phyloP scores from a whole-genome alignment of 37 sponge, comb jelly and placozoan species.

The Corticium candelabrum region DNA sequence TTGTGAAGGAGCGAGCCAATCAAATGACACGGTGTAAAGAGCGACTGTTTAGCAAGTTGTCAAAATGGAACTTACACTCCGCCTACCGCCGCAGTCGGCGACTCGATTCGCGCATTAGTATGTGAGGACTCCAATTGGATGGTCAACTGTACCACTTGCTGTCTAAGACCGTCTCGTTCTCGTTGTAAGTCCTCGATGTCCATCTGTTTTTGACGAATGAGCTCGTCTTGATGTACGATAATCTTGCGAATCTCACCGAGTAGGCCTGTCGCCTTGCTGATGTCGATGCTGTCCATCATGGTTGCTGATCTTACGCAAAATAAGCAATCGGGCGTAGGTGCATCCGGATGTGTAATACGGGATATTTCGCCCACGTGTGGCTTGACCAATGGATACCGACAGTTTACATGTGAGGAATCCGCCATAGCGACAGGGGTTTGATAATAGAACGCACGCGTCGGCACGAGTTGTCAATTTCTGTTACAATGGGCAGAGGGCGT shows the following conservation, averaged over 20 bases:
- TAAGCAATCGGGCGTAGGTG: not conserved
- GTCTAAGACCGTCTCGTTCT: not conserved
- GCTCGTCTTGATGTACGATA: not conserved
- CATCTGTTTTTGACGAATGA: not conserved
- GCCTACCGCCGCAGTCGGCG: not conserved
- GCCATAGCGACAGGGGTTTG: too few relatives aligned
- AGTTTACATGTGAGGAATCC: not conserved
- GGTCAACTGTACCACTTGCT: not conserved
- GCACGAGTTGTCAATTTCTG: too few relatives aligned
- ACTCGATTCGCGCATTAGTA: not conserved
- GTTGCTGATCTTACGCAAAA: not conserved
- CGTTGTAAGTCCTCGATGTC: not conserved
- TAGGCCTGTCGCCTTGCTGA: not conserved
- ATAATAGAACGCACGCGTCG: too few relatives aligned
- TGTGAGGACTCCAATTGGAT: not conserved
- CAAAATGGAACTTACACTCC: not conserved
- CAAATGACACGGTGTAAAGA: too few relatives aligned
- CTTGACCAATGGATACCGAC: not conserved
- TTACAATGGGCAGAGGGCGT: too few relatives aligned
- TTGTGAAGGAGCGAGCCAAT: too few relatives aligned
- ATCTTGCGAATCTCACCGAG: not conserved
- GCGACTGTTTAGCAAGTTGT: not conserved
- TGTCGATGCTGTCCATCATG: not conserved
- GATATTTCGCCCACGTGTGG: too few relatives aligned
- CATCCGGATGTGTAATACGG: not conserved